Evolutionary conservation across 2,113 vertebrate species (phyloP), one percentile per base, ranked within the genome.

Genomic region (Gambusia holbrooki): DNA sequence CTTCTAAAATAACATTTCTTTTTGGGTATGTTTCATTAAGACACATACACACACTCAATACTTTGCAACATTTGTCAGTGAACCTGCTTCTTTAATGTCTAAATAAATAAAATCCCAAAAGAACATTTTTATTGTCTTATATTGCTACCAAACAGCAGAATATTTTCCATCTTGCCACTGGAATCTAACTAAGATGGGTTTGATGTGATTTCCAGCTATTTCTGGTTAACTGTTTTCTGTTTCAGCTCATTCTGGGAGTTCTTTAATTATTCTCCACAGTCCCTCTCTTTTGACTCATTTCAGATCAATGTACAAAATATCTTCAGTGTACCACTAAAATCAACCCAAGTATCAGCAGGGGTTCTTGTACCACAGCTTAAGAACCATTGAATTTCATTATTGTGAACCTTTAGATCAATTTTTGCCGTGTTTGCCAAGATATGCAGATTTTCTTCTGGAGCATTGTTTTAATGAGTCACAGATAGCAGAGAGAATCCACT

Each of bases 381-480:
- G 51, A 8, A 54, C 9, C 51, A 9, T 54, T 27, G 51, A 27
- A 17, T 27, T 15, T 22, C 9, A 11, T 69, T 60, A 60, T 27
- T 17, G 10, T 19, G 6, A 17, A 25, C 54, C 27, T 77, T 58
- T 33, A 61, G 30, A 14, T 72, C 7, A 72, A 61, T 42, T 66
- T 72, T 71, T 22, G 13, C 58, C 6, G 40, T 25, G 37, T 37
- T 14, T 17, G 14, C 25, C 14, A 45, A 54, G 66, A 66, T 54
- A 35, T 64, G 19, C 73, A 77, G 17, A 33, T 68, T 79, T 78
- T 63, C 42, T 17, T 63, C 62, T 37, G 15, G 54, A 73, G 32
- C n/a, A 54, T 82, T 51, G 69, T 76, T 77, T 82, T 82, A 72
- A 29, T 73, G 58, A 72, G 74, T 85, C 84, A 80, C 75, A 70